These are phyloP conservation scores for Tubiluchus corallicola DNA, from an alignment of 2,888 invertebrate species.

Conservation along the genomic window DNA sequence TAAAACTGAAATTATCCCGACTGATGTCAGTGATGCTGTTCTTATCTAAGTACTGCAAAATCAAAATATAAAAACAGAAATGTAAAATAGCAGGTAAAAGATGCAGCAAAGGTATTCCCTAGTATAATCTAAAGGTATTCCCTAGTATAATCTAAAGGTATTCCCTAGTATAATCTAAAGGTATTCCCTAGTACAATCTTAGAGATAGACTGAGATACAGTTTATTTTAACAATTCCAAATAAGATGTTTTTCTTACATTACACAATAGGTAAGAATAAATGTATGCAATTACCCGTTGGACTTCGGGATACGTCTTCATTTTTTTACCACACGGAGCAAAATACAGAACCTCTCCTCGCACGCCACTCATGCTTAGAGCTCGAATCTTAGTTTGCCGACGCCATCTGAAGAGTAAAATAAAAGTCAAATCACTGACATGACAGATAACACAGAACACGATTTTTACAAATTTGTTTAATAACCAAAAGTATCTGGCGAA, in stretches of 20 bases:
- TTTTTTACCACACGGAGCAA: conserved; percentile 44
- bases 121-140: neutral
- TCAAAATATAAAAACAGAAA: conserved; percentile 12
- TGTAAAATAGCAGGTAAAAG: conserved; percentile 2
- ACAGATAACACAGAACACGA: too few relatives aligned
- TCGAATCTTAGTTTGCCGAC: conserved; percentile 71
- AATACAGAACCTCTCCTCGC: conserved; percentile 82
- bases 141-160: neutral
- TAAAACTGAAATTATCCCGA: conserved; percentile 78
- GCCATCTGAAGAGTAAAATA: conserved; percentile 40
- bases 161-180: neutral
- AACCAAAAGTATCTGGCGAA: neutral
- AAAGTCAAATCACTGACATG: too few relatives aligned
- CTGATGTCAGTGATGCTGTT: conserved; percentile 44
- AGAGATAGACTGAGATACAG: too few relatives aligned
- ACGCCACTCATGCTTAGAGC: conserved; percentile 67
- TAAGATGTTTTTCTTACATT: too few relatives aligned
- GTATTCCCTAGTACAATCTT: too few relatives aligned
- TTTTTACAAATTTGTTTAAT: neutral
- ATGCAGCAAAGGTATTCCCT: neutral
- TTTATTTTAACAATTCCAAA: too few relatives aligned
- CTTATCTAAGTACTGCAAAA: conserved; percentile 51
- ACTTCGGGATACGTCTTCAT: conserved; percentile 43
- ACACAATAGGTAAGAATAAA: too few relatives aligned
- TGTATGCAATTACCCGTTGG: neutral